A percentile compares a stretch with the other conserved stretches of the same genome.
Evolutionary conservation across 1,140 invertebrate genomes (phyloP).

Genomic region (Drusus annulatus): DNA sequence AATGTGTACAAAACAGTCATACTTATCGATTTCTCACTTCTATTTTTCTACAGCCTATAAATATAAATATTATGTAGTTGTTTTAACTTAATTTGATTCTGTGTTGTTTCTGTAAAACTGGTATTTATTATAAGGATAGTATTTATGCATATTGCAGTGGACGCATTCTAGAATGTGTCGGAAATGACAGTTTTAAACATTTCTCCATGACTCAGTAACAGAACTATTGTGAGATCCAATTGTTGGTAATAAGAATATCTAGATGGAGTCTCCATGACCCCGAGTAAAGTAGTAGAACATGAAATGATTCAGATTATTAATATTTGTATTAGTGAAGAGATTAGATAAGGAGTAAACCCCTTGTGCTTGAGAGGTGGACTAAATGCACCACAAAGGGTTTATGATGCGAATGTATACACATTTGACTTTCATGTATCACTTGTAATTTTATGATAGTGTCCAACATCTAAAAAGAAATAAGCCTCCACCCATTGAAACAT

Average conservation of each 20-base stretch:
- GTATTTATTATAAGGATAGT: conserved; percentile 28
- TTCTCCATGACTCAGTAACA: conserved; percentile 16
- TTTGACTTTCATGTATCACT: not conserved
- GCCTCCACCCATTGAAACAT: conserved; percentile 4
- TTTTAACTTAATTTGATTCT: conserved; percentile 18
- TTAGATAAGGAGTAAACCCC: not conserved
- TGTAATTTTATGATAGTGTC: conserved; percentile 1
- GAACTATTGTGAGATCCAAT: not conserved
- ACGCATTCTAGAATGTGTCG: conserved; percentile 9
- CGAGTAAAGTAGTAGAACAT: not conserved
- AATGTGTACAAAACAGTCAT: conserved; percentile 30
- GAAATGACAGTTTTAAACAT: conserved; percentile 22
- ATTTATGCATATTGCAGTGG: not conserved
- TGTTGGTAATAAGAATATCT: conserved; percentile 24
- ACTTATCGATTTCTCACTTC: conserved; percentile 26
- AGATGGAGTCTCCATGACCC: not conserved
- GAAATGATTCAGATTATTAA: conserved; percentile 7
- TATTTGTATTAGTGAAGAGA: conserved; percentile 10
- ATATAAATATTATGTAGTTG: conserved; percentile 28
- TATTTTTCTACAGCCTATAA: conserved; percentile 40
- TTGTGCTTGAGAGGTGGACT: not conserved
- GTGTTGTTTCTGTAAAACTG: conserved; percentile 34
- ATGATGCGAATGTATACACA: conserved; percentile 8
- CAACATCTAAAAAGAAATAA: not conserved
- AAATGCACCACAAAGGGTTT: not conserved